These are phyloP conservation scores for Notolabrus celidotus DNA, from an alignment of 2,797 vertebrate genomes.

Conservation along the genomic window DNA sequence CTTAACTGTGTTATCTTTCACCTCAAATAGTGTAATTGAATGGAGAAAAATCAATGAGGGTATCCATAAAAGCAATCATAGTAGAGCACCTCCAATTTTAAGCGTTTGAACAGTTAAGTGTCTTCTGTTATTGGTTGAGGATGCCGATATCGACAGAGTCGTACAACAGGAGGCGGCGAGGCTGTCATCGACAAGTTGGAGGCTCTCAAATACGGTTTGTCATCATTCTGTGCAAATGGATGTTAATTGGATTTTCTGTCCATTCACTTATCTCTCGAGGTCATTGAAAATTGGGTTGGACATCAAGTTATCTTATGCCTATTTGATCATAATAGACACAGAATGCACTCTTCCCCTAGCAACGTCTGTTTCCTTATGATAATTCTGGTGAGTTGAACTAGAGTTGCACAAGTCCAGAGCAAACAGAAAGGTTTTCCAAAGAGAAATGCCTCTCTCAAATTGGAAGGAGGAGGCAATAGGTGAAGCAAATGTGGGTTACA, in stretches of 20 bases:
- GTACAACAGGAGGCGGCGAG: constrained; percentile 32
- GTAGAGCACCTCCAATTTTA: constrained; percentile 61
- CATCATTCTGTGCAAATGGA: constrained; percentile 62
- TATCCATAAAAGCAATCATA: constrained; percentile 77
- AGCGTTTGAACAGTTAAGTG: constrained; percentile 60
- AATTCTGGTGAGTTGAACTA: constrained; percentile 41
- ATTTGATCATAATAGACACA: constrained; percentile 64
- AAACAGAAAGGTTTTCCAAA: constrained; percentile 10
- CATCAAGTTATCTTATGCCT: constrained; percentile 54
- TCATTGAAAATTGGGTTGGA: constrained; percentile 61
- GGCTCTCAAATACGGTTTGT: constrained; percentile 65
- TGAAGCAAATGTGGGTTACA: constrained; percentile 12
- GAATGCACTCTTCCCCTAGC: constrained; percentile 23
- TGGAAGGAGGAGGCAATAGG: constrained; percentile 2
- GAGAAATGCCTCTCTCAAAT: constrained; percentile 8
- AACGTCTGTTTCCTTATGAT: constrained; percentile 50
- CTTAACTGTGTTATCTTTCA: constrained; percentile 79
- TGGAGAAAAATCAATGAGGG: constrained; percentile 75
- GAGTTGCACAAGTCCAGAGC: constrained; percentile 25
- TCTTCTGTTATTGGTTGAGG: constrained; percentile 49
- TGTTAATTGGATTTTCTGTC: constrained; percentile 66
- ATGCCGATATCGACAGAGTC: constrained; percentile 54
- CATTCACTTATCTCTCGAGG: constrained; percentile 66
- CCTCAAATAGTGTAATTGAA: constrained; percentile 74
- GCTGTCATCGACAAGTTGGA: constrained; percentile 42